Evolutionary conservation across 2,888 invertebrate species (phyloP).

Genomic region (Lasioglossum marginatum): DNA sequence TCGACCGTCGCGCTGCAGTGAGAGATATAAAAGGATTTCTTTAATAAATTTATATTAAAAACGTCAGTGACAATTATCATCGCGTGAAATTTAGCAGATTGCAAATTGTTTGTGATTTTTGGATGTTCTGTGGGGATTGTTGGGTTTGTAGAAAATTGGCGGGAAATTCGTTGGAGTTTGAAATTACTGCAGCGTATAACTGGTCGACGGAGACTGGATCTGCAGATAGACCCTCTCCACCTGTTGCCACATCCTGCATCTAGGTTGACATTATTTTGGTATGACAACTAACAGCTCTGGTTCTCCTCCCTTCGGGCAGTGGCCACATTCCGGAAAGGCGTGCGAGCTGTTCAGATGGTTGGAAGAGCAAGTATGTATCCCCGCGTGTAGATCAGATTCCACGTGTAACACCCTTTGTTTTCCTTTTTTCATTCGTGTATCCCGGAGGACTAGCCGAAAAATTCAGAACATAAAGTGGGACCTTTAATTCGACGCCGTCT

Average conservation of each 20-base stretch:
- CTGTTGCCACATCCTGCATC: slow-evolving; percentile 74
- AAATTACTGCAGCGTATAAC: slow-evolving; percentile 37
- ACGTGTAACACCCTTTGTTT: slow-evolving; percentile 72
- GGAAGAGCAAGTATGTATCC: slow-evolving; percentile 98
- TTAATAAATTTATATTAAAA: neutral
- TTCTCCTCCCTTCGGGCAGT: slow-evolving; percentile 90
- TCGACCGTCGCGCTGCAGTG: slow-evolving; percentile 62
- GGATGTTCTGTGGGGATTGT: neutral
- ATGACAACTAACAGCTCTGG: slow-evolving; percentile 85
- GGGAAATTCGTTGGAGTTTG: neutral
- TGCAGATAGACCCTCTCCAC: slow-evolving; percentile 52
- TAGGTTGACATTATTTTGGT: slow-evolving; percentile 78
- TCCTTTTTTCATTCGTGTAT: neutral
- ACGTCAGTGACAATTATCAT: neutral
- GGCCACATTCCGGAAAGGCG: slow-evolving; percentile 99
- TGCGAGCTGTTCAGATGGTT: slow-evolving; percentile 99
- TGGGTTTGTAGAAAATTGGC: neutral
- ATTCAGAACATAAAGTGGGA: slow-evolving; percentile 21
- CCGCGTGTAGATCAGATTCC: slow-evolving; percentile 84
- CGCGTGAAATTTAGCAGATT: neutral
- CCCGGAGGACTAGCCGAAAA: slow-evolving; percentile 26
- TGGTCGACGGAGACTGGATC: slow-evolving; percentile 67
- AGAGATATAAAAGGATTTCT: neutral
- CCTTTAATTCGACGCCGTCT: slow-evolving; percentile 20
- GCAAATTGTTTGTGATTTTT: neutral